These are phyloP conservation scores for Embiotoca jacksoni DNA, from an alignment of 2,113 vertebrate genomes.

Conservation along the genomic window DNA sequence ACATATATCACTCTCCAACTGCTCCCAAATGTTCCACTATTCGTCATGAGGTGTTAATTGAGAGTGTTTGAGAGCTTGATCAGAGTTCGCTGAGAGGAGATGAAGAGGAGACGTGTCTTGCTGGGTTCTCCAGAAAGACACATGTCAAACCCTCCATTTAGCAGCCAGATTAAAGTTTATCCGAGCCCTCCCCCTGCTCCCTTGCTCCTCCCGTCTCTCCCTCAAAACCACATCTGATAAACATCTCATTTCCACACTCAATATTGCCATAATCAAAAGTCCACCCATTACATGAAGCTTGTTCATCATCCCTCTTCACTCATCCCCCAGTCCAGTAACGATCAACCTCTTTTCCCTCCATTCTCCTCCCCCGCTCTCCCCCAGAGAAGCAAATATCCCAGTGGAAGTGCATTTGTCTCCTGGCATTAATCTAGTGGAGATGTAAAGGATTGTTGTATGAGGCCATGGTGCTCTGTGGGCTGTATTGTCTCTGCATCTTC, in stretches of 20 bases:
- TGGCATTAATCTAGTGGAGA: constrained; percentile 67
- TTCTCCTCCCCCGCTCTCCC: constrained; percentile 53
- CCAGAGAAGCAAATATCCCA: constrained; percentile 65
- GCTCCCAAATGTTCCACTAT: neutral
- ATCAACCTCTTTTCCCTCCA: constrained; percentile 43
- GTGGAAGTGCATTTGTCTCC: constrained; percentile 75
- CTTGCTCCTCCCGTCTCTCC: constrained; percentile 78
- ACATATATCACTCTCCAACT: constrained; percentile 12
- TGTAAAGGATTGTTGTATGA: constrained; percentile 74
- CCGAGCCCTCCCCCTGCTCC: constrained; percentile 76
- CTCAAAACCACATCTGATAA: constrained; percentile 88
- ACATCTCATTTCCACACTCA: constrained; percentile 87
- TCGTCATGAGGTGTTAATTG: constrained; percentile 27
- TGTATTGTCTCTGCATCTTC: constrained; percentile 75
- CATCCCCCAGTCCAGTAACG: constrained; percentile 53
- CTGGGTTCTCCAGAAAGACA: constrained; percentile 68
- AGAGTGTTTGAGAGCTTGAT: constrained; percentile 30
- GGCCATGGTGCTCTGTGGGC: constrained; percentile 65
- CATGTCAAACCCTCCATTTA: constrained; percentile 84
- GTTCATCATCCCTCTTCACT: constrained; percentile 87
- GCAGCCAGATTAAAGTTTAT: constrained; percentile 87
- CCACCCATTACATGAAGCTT: constrained; percentile 82
- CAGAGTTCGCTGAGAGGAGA: constrained; percentile 43
- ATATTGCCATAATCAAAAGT: constrained; percentile 88
- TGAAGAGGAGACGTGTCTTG: constrained; percentile 39